Evolutionary conservation across 2,888 invertebrate species (phyloP).

Genomic region (Xanthorhoe designata): DNA sequence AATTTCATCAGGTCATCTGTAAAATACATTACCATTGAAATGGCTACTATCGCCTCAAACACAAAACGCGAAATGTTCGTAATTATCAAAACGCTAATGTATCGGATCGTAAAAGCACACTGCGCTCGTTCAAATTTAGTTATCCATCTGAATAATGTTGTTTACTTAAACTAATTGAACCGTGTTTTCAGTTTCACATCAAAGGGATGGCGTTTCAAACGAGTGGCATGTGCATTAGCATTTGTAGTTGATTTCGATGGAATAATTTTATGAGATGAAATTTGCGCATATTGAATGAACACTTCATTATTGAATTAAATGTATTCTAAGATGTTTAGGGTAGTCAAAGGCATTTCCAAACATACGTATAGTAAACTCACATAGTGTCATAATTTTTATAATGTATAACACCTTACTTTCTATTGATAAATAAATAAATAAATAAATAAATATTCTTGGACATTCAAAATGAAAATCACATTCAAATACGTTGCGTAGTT

Average conservation of each 20-base stretch:
- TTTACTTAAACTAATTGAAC: slow-evolving; percentile 40
- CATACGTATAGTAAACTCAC: no score
- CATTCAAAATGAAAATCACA: no score
- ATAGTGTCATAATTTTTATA: no score
- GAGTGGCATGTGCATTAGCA: slow-evolving; percentile 9
- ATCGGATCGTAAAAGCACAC: slow-evolving; percentile 29
- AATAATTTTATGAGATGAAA: neutral
- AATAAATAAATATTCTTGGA: no score
- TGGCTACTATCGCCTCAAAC: neutral
- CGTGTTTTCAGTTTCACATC: slow-evolving; percentile 31
- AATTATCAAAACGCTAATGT: slow-evolving; percentile 22
- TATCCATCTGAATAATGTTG: slow-evolving; percentile 29
- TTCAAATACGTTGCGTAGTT: no score
- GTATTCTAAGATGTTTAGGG: no score
- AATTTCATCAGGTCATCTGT: no score
- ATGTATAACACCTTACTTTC: no score
- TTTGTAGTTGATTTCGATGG: neutral
- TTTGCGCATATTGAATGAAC: neutral
- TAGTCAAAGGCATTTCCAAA: no score
- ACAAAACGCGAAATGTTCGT: slow-evolving; percentile 12
- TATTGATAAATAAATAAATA: no score
- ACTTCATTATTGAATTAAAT: neutral
- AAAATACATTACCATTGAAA: neutral
- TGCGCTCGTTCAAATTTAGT: slow-evolving; percentile 21
- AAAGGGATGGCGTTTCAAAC: slow-evolving; percentile 38